Evolutionary conservation across 35 echinoderm and acorn worm genomes (phyloP).

Genomic region (Ptychodera flava): DNA sequence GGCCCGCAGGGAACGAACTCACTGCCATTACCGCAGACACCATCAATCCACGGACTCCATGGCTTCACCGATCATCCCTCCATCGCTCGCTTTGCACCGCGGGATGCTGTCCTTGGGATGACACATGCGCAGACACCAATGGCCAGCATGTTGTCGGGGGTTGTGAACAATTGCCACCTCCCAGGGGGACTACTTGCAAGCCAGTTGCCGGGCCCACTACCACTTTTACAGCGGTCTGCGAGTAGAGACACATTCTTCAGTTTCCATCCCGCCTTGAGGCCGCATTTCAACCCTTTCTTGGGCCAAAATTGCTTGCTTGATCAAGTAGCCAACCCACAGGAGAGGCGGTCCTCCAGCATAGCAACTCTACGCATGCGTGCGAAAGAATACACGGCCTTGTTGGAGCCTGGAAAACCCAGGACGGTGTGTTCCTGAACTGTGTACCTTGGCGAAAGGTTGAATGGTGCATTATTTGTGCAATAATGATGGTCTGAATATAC

Average conservation of each 20-base stretch:
- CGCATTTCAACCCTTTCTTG: neutral
- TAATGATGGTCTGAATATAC: too few relatives aligned
- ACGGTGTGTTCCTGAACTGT: neutral
- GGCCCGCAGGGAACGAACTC: neutral
- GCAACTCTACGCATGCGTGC: slow-evolving; percentile 81
- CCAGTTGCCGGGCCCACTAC: neutral
- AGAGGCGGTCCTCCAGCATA: slow-evolving; percentile 77
- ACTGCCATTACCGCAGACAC: neutral
- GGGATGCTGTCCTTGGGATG: neutral
- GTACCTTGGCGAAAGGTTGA: too few relatives aligned
- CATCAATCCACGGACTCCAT: neutral
- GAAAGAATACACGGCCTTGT: slow-evolving; percentile 64
- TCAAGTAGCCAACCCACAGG: neutral
- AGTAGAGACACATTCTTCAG: neutral
- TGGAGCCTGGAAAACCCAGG: neutral
- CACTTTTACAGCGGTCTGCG: neutral
- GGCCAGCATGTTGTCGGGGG: neutral
- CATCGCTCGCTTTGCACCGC: neutral
- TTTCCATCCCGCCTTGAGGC: neutral
- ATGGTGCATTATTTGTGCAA: too few relatives aligned
- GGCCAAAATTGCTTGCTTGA: neutral
- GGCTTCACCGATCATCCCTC: neutral
- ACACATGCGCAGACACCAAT: neutral
- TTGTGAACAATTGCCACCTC: neutral
- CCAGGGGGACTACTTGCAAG: neutral